Evolutionary conservation across 1,140 invertebrate genomes (phyloP).

Genomic region (Drosophila neocordata): DNA sequence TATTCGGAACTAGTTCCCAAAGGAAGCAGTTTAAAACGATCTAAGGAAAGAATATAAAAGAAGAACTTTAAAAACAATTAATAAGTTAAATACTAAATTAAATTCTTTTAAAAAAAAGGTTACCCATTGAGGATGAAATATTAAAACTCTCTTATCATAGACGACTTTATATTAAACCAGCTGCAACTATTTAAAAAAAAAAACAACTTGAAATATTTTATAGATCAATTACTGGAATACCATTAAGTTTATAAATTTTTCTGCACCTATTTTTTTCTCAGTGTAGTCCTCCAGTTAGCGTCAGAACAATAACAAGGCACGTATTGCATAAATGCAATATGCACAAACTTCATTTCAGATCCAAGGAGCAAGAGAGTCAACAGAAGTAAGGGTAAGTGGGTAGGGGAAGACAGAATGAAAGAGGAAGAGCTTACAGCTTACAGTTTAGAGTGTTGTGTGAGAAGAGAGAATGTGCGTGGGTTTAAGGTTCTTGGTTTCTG

Average conservation of each 20-base stretch:
- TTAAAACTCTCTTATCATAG: too few species aligned
- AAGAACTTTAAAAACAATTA: too few species aligned
- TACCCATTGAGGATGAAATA: too few species aligned
- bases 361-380: conserved; percentile 2
- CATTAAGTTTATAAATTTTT: background rate
- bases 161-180: too few species aligned
- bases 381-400: background rate
- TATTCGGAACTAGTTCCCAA: too few species aligned
- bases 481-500: conserved; percentile 17
- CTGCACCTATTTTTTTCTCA: background rate
- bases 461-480: conserved; percentile 12
- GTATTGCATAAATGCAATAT: conserved; percentile 78
- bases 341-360: conserved; percentile 35
- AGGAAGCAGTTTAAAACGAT: too few species aligned
- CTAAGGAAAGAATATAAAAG: too few species aligned
- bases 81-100: too few species aligned
- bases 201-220: too few species aligned
- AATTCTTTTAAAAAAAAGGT: too few species aligned
- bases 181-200: too few species aligned
- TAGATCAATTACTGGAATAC: too few species aligned
- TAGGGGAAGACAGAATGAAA: background rate
- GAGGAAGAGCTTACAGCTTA: conserved; percentile 11
- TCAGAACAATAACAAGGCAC: conserved; percentile 78
- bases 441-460: background rate
- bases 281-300: conserved; percentile 18